Percentiles rank a stretch among this genome's conserved stretches.
phyloP scores from a whole-genome alignment of 2,797 vertebrate genomes.

The Danio albolineatus region DNA sequence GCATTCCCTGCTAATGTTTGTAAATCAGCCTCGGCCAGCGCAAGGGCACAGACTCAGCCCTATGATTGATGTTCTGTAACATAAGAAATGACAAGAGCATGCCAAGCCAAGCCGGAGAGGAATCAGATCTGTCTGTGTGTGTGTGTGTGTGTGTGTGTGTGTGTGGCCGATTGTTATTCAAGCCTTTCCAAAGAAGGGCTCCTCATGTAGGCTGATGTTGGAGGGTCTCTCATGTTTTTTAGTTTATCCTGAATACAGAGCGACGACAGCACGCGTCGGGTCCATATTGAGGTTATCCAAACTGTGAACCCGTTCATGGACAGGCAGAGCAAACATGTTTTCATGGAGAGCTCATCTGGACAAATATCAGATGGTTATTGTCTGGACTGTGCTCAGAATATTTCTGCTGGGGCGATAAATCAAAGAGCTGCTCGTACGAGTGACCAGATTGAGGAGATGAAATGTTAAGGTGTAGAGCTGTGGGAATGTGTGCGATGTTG shows the following conservation, averaged over 20 bases:
- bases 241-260: slow-evolving; percentile 54
- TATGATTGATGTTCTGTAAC: slow-evolving; percentile 91
- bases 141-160: slow-evolving; percentile 50
- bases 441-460: background rate
- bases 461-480: background rate
- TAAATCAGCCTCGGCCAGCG: slow-evolving; percentile 87
- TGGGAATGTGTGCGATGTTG: no score
- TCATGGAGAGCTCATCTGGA: slow-evolving; percentile 7
- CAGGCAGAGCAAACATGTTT: slow-evolving; percentile 31
- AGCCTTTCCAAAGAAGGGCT: slow-evolving; percentile 72
- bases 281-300: slow-evolving; percentile 51
- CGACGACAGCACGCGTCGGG: slow-evolving; percentile 34
- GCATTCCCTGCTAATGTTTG: slow-evolving; percentile 92
- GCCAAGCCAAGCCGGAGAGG: slow-evolving; percentile 74
- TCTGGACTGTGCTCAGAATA: slow-evolving; percentile 19
- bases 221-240: slow-evolving; percentile 68
- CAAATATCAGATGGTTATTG: slow-evolving; percentile 18
- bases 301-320: slow-evolving; percentile 43
- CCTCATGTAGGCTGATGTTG: slow-evolving; percentile 63
- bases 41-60: slow-evolving; percentile 83
- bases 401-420: background rate
- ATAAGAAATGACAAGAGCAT: slow-evolving; percentile 87
- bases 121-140: slow-evolving; percentile 72
- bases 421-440: background rate
- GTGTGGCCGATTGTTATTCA: slow-evolving; percentile 76